Evolutionary conservation across 2,888 invertebrate genomes (phyloP), one percentile per base, ranked within the genome.

Genomic region (Autographa gamma): DNA sequence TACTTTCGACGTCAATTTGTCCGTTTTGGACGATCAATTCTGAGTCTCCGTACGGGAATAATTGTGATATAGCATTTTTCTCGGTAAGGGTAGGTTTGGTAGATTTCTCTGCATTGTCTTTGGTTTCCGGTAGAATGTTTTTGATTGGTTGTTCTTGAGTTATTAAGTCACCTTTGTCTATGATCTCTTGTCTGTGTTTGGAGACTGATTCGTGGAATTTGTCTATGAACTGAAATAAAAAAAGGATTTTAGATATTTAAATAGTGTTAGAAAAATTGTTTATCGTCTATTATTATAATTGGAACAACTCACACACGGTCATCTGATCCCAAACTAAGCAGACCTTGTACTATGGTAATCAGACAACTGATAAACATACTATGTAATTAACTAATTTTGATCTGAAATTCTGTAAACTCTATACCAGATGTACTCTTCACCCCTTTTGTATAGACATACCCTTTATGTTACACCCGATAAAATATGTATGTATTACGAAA

Each of bases 121-220:
- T 78, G 8, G 77, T 67, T 18, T 91, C 91, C 4, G 95, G 94
- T 19, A 95, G 74, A 0, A 95, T 71, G 3, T 91, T 90, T 0
- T 70, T 64, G 4, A 95, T 80, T 0, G 87, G 70, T 18, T 87
- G 69, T 8, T 91, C 86, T 71, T 88, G 83, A 9, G 78, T 71
- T 32, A 96, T 89, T 0, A 95, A 76, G 7, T 89, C 86, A 0
- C 91, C 88, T 6, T 89, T 91, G 2, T 88, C 78, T 7, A 89
- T 67, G 19, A 96, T 92, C 0, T 92, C 89, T 19, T 79, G 76
- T 73, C 93, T 90, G 74, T 96, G 94, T 7, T 80, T 67, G 0
- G 77, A 76, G 0, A 96, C 93, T 0, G 95, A 88, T 0, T 80
- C 68, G 0, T 87, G 86, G 80, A 94, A 96, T 66, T 93, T 92